Conservation (phyloP, 2,113 vertebrate species). For the Xiphias gladius region DNA sequence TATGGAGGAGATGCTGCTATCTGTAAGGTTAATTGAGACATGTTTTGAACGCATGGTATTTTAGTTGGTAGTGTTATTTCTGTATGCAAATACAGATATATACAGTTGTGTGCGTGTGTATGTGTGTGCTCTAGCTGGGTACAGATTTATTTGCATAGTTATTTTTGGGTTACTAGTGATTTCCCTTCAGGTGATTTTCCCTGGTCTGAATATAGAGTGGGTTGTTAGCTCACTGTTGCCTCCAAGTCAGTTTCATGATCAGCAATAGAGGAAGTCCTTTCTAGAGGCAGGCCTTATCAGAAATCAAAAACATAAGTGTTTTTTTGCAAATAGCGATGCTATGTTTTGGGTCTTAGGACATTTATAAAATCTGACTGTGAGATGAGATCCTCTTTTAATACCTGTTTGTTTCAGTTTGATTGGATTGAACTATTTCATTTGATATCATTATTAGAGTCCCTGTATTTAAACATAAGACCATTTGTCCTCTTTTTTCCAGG, state of each 20-base stretch:
- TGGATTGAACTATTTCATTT: not conserved
- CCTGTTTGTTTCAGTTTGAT: not conserved
- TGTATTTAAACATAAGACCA: not conserved
- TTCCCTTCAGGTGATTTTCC: not conserved
- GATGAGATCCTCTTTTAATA: not conserved
- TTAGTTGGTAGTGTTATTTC: not conserved
- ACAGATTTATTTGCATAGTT: not conserved
- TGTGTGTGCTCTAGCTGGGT: not conserved
- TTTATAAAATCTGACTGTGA: not conserved
- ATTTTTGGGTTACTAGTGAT: not conserved
- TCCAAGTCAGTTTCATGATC: slow-evolving; percentile 51
- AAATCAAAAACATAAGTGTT: not conserved
- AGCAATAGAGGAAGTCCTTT: slow-evolving; percentile 73
- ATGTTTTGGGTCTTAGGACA: not conserved
- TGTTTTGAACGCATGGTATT: not conserved
- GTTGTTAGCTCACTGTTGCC: not conserved
- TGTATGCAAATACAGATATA: not conserved
- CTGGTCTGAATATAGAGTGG: not conserved
- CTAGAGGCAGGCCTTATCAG: slow-evolving; percentile 28
- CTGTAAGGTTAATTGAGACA: not conserved
- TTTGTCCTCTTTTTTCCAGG: slow-evolving; percentile 51
- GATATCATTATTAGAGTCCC: not conserved
- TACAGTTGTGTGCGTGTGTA: not conserved
- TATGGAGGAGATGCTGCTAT: not conserved
- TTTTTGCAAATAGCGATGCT: not conserved